Evolutionary conservation across 2,797 vertebrate genomes (phyloP).

Genomic region (Pogonophryne albipinna): DNA sequence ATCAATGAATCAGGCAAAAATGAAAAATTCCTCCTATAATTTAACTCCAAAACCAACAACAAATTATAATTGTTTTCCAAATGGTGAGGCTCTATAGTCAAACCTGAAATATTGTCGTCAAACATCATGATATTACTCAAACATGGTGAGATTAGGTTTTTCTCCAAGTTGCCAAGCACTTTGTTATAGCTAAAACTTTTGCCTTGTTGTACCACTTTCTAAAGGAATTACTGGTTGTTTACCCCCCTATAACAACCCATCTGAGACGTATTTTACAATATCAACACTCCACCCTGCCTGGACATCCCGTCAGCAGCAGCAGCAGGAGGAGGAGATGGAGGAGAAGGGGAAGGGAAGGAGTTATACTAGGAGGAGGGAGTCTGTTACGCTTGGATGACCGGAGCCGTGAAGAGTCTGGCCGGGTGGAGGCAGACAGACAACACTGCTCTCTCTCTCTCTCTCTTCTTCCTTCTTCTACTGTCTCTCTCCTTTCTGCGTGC

Average conservation of each 20-base stretch:
- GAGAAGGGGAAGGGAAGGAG: constrained; percentile 25
- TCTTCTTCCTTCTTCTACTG: constrained; percentile 5
- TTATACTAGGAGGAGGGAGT: constrained; percentile 55
- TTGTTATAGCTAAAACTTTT: no score
- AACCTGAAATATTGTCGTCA: no score
- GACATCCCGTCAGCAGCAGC: constrained; percentile 54
- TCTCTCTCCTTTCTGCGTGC: constrained; percentile 36
- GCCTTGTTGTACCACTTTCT: neutral
- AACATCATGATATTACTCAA: no score
- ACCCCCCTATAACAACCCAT: neutral
- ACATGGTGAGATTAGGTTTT: no score
- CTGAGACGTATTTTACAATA: neutral
- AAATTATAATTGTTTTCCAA: no score
- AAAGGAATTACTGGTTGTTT: neutral
- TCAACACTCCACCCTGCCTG: constrained; percentile 28
- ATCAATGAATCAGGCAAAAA: no score
- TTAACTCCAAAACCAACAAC: no score
- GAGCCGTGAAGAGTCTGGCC: constrained; percentile 68
- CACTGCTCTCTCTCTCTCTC: constrained; percentile 44
- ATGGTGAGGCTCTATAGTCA: no score
- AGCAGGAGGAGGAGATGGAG: constrained; percentile 30
- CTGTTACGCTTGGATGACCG: constrained; percentile 87
- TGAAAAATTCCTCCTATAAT: no score
- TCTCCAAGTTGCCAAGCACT: no score
- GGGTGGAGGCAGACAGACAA: constrained; percentile 48